Percentiles rank a stretch among this genome's conserved stretches.
phyloP scores from a whole-genome alignment of 1,140 invertebrate genomes.

The Lepidurus packardi region DNA sequence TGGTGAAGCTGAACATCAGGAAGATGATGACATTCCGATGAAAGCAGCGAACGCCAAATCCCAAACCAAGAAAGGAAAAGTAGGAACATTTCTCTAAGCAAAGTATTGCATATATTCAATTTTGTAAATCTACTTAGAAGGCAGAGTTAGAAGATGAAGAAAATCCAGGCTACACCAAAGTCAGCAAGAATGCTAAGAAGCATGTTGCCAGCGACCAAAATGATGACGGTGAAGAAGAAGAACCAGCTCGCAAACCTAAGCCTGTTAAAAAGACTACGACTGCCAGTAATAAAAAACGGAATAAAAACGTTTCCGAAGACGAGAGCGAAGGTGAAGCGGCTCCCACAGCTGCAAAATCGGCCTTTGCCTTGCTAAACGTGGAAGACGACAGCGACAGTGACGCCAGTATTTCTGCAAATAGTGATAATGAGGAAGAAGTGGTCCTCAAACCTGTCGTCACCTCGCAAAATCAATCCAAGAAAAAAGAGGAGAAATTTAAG shows the following conservation, averaged over 20 bases:
- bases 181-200: neutral
- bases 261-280: neutral
- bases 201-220: neutral
- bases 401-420: neutral
- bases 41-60: conserved; percentile 1
- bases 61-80: neutral
- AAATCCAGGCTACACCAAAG: neutral
- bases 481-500: conserved; percentile 18
- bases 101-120: neutral
- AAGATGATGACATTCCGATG: neutral
- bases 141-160: neutral
- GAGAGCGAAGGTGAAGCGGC: neutral
- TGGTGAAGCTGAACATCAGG: neutral
- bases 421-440: conserved; percentile 19
- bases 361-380: conserved; percentile 24
- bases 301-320: neutral
- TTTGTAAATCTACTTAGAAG: neutral
- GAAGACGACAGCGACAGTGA: conserved; percentile 22
- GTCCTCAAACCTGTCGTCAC: neutral
- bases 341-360: neutral
- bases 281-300: neutral
- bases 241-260: neutral
- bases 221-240: neutral
- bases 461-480: conserved; percentile 24
- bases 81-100: neutral